Conservation (phyloP, 2,888 invertebrate species). For the Keiferia lycopersicella region DNA sequence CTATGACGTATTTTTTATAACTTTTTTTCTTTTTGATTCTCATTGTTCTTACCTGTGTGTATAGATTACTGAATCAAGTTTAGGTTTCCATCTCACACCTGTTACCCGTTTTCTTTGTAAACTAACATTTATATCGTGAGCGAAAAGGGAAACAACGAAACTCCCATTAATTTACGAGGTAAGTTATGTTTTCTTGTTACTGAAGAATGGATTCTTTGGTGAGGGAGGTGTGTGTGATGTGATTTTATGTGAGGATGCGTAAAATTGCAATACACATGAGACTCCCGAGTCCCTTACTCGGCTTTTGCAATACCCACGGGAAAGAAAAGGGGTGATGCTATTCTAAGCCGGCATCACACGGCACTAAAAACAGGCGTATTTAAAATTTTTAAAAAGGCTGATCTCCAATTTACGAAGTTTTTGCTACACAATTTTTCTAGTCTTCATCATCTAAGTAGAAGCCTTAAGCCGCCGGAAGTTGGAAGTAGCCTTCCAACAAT, state of each 20-base stretch:
- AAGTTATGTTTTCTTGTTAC: neutral
- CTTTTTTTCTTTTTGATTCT: neutral
- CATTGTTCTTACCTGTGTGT: slow-evolving; percentile 8
- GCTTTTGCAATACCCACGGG: no score
- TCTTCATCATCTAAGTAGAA: no score
- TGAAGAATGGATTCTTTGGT: neutral
- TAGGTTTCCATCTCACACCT: slow-evolving; percentile 27
- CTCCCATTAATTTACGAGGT: slow-evolving; percentile 7
- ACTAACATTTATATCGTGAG: slow-evolving; percentile 23
- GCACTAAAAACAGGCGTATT: no score
- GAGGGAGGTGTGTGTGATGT: neutral
- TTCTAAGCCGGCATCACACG: no score
- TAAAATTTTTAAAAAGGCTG: no score
- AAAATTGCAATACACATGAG: no score
- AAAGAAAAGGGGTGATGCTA: no score
- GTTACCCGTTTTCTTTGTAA: slow-evolving; percentile 28
- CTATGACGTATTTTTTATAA: neutral
- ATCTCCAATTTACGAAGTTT: no score
- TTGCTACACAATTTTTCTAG: no score
- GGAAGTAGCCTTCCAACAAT: no score
- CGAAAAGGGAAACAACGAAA: slow-evolving; percentile 10
- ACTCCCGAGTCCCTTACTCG: no score
- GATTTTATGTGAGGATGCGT: neutral
- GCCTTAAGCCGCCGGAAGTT: no score
- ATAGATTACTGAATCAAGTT: slow-evolving; percentile 19